Conservation (phyloP, 2,888 invertebrate genomes). For the Clunio marinus region DNA sequence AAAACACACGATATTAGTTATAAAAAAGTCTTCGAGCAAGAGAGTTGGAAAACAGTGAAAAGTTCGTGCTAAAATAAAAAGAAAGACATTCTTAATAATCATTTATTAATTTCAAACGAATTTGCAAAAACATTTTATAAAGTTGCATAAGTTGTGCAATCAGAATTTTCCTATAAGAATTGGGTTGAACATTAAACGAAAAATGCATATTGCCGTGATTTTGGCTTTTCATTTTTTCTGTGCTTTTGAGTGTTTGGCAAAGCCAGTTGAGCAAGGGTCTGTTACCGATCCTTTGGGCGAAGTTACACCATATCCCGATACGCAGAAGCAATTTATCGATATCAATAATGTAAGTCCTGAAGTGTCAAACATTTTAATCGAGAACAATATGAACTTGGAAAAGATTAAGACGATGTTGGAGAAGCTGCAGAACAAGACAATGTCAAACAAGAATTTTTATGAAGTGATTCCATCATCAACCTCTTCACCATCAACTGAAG, state of each 20-base stretch:
- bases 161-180: too few species aligned
- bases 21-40: conserved; percentile 31
- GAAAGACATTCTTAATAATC: conserved; percentile 8
- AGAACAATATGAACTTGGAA: not conserved
- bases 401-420: not conserved
- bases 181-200: too few species aligned
- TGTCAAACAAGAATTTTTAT: conserved; percentile 2
- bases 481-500: not conserved
- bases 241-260: conserved; percentile 4
- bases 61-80: conserved; percentile 22
- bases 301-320: conserved; percentile 24
- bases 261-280: not conserved
- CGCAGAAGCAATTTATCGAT: conserved; percentile 11
- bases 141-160: too few species aligned
- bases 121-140: not conserved
- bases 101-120: too few species aligned
- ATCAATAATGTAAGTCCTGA: conserved; percentile 18
- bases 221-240: too few species aligned
- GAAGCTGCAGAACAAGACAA: not conserved
- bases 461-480: conserved; percentile 22
- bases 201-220: too few species aligned
- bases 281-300: not conserved
- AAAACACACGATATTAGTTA: conserved; percentile 24
- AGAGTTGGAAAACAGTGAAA: conserved; percentile 35
- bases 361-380: conserved; percentile 18